These are phyloP conservation scores for Meriones unguiculatus DNA, from an alignment of 2,113 vertebrate genomes.

Conservation along the genomic window DNA sequence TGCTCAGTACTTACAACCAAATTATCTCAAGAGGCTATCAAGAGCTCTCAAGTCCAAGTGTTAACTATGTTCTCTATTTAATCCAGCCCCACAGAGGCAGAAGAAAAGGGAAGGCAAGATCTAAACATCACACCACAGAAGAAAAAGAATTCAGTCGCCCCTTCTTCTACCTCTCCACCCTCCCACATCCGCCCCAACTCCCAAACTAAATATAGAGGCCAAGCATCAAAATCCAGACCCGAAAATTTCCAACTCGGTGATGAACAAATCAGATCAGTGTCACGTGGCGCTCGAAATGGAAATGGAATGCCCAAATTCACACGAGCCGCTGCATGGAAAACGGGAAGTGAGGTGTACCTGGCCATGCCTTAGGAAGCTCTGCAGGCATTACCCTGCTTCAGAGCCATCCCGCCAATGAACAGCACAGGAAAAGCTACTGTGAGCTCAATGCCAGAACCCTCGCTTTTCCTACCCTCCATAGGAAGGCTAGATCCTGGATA, in stretches of 20 bases:
- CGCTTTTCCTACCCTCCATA: constrained; percentile 79
- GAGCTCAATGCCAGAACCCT: constrained; percentile 78
- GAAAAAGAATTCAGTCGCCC: neutral
- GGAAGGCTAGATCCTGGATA: constrained; percentile 89
- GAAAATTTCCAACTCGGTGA: constrained; percentile 51
- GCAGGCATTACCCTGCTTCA: constrained; percentile 82
- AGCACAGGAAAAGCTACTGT: constrained; percentile 89
- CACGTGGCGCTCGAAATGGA: neutral
- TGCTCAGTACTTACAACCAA: constrained; percentile 73
- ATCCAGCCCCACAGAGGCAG: constrained; percentile 35
- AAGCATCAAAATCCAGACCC: constrained; percentile 47
- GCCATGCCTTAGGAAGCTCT: constrained; percentile 83
- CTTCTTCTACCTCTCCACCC: constrained; percentile 37
- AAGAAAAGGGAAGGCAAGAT: constrained; percentile 49
- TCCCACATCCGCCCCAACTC: constrained; percentile 50
- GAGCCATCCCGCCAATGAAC: constrained; percentile 84
- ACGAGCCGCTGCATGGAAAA: constrained; percentile 37
- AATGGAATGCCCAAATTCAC: constrained; percentile 16
- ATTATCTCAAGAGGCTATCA: constrained; percentile 81
- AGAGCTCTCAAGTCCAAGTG: constrained; percentile 68
- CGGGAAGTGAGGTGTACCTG: constrained; percentile 86
- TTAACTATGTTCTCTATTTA: constrained; percentile 67
- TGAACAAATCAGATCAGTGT: constrained; percentile 61
- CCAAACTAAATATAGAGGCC: constrained; percentile 74
- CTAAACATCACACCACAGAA: neutral